phyloP scores from a whole-genome alignment of 2,888 invertebrate species.

The Diploptera punctata region DNA sequence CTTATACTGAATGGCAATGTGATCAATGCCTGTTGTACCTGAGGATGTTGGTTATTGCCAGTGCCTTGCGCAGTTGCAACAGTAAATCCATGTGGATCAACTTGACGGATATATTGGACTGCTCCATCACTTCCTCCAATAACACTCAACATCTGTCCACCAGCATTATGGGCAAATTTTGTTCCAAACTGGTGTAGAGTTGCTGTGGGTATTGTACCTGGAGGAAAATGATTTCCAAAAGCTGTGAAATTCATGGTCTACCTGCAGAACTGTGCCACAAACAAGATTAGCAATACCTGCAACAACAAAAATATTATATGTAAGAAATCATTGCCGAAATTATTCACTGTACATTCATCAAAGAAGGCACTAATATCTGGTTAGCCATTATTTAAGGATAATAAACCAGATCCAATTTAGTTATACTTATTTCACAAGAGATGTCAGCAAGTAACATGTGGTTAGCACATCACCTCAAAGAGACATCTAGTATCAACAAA shows the following conservation, averaged over 20 bases:
- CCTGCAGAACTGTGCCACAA: background rate
- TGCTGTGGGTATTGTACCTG: slow-evolving; percentile 66
- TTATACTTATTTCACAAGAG: too few species aligned
- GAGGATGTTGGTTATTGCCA: slow-evolving; percentile 39
- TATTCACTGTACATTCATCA: too few species aligned
- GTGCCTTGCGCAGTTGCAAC: slow-evolving; percentile 41
- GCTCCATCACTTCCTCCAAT: slow-evolving; percentile 74
- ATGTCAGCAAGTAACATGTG: too few species aligned
- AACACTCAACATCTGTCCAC: slow-evolving; percentile 68
- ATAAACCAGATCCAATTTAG: too few species aligned
- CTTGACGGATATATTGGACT: slow-evolving; percentile 74
- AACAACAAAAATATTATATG: too few species aligned
- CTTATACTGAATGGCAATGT: slow-evolving; percentile 81
- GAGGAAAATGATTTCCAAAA: slow-evolving; percentile 64
- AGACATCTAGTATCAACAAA: too few species aligned
- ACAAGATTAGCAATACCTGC: slow-evolving; percentile 7
- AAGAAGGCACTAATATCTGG: too few species aligned
- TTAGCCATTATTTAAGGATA: too few species aligned
- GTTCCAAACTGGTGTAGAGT: slow-evolving; percentile 66
- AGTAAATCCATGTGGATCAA: slow-evolving; percentile 61
- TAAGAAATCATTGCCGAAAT: too few species aligned
- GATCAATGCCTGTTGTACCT: slow-evolving; percentile 59
- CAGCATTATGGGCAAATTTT: slow-evolving; percentile 72
- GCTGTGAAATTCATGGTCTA: slow-evolving; percentile 78
- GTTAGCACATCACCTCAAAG: too few species aligned